A percentile compares a stretch with the other conserved stretches of the same genome.
Evolutionary conservation across 2,113 vertebrate species (phyloP).

Genomic region (Notarius lentiginosus): DNA sequence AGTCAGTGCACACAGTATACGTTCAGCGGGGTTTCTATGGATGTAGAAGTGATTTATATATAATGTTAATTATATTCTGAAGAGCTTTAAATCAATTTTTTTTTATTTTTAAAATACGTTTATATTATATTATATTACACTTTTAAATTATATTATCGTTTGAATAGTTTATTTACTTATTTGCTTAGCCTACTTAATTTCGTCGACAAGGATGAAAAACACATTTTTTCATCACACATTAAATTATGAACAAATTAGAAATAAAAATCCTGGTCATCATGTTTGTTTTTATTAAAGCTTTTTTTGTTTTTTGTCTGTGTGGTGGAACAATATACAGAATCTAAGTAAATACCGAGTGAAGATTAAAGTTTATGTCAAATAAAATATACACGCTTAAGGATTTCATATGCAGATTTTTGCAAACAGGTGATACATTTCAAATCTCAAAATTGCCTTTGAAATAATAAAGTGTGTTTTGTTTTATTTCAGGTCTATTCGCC

Average conservation of each 20-base stretch:
- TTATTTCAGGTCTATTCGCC: constrained; percentile 87
- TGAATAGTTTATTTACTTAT: not conserved
- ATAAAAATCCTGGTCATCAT: not conserved
- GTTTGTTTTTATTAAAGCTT: not conserved
- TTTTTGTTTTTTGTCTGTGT: not conserved
- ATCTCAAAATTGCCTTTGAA: not conserved
- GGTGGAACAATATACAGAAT: not conserved
- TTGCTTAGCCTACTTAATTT: not conserved
- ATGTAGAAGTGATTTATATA: not conserved
- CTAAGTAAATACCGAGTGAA: not conserved
- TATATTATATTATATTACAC: not conserved
- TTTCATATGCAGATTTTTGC: not conserved
- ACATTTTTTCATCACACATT: not conserved
- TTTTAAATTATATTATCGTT: not conserved
- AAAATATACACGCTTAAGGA: not conserved
- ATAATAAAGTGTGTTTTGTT: constrained; percentile 16
- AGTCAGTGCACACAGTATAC: too few species aligned
- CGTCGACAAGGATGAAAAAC: not conserved
- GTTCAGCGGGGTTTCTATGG: too few species aligned
- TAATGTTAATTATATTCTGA: not conserved
- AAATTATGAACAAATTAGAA: not conserved
- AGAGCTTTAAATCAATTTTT: not conserved
- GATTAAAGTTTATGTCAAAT: not conserved
- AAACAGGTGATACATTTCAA: not conserved
- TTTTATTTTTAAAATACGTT: not conserved